Conservation (phyloP, 1,140 invertebrate species). For the Apis mellifera region Amel_HAv3.1 CM009938.2:6924001-6924500, state of each 20-base stretch:
- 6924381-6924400: slow-evolving; percentile 44
- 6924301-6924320: slow-evolving; percentile 12
- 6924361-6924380: slow-evolving; percentile 7
- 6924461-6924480: neutral
- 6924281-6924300: neutral
- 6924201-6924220: too few species aligned
- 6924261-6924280: slow-evolving; percentile 9
- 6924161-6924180: too few species aligned
- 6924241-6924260: neutral
- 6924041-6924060: too few species aligned
- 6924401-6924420: neutral
- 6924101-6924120: too few species aligned
- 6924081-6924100: too few species aligned
- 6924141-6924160: too few species aligned
- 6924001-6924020: too few species aligned
- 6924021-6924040: too few species aligned
- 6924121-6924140: too few species aligned
- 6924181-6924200: too few species aligned
- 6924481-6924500: neutral
- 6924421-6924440: neutral
- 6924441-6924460: neutral
- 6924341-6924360: neutral
- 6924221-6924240: neutral
- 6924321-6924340: slow-evolving; percentile 38
- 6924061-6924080: too few species aligned